Evolutionary conservation across 2,888 invertebrate species (phyloP), one percentile per base, ranked within the genome.

Genomic region (Philereme vetulata): DNA sequence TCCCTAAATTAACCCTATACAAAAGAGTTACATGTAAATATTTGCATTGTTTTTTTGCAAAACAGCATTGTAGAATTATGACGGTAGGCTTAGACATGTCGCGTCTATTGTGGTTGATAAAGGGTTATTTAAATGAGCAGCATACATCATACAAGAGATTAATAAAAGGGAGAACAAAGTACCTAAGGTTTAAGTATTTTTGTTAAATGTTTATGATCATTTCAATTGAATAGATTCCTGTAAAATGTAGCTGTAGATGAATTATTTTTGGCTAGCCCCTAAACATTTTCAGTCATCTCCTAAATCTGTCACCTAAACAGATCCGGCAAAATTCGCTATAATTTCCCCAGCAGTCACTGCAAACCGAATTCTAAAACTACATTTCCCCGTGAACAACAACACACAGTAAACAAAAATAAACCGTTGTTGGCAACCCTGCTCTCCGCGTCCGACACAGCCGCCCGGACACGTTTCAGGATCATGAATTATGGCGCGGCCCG

Each of bases 401-500:
- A 70, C 60, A 64, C 71, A 65, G 76, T 77, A 76, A 81, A 81
- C 82, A 81, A 77, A 81, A 80, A 74, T 72, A 72, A 70, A 72
- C 60, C 53, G 70, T 69, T 66, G 68, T 70, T 72, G 83, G 78
- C 86, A 92, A 68, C 90, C 90, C 91, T 90, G 74, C 63, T 75
- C 60, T 65, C 67, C 70, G 78, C 85, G 86, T 86, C 87, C 84
- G 81, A 86, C 90, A 83, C 86, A 85, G 85, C 84, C 86, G 89
- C 84, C 90, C 89, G 89, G 90, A 90, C 90, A 90, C 91, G 91
- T 91, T 91, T 90, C 90, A 90, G 88, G 85, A 86, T 85, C 90
- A 91, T 93, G 92, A 93, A 86, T 92, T 93, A 92, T 91, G 86
- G 90, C 92, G 82, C 88, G 82, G 86, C 86, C 92, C 92, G 93